A percentile compares a stretch with the other conserved stretches of the same genome.
Conservation (phyloP, 1,140 invertebrate species). For the Holcopasites calliopsidis region DNA sequence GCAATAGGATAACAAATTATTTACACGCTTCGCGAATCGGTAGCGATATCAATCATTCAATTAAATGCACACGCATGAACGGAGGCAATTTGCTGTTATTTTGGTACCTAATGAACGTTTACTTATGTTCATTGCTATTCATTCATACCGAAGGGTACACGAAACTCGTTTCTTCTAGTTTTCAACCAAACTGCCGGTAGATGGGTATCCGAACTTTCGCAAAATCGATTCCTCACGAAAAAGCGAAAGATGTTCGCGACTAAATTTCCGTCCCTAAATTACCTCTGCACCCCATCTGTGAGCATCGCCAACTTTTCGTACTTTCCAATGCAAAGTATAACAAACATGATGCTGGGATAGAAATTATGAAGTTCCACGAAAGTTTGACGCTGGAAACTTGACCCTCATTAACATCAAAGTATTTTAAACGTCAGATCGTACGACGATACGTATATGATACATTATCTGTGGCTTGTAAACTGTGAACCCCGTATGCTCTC, state of each 20-base stretch:
- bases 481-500: background rate
- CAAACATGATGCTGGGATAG: background rate
- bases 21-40: too few species aligned
- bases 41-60: too few species aligned
- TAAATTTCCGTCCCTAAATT: background rate
- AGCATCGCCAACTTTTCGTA: too few species aligned
- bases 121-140: too few species aligned
- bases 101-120: too few species aligned
- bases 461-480: background rate
- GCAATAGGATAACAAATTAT: too few species aligned
- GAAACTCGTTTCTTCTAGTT: background rate
- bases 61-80: too few species aligned
- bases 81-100: too few species aligned
- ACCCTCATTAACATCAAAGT: background rate
- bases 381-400: background rate
- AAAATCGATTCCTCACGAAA: constrained; percentile 1
- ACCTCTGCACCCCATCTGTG: background rate
- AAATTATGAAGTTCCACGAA: background rate
- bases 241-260: background rate
- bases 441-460: background rate
- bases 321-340: too few species aligned
- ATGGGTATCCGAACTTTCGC: background rate
- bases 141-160: too few species aligned
- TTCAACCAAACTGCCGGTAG: too few species aligned
- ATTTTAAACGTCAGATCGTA: background rate